A percentile compares a stretch with the other conserved stretches of the same genome.
Conservation (phyloP, 2,797 vertebrate species). For the Peromyscus nudipes region DNA sequence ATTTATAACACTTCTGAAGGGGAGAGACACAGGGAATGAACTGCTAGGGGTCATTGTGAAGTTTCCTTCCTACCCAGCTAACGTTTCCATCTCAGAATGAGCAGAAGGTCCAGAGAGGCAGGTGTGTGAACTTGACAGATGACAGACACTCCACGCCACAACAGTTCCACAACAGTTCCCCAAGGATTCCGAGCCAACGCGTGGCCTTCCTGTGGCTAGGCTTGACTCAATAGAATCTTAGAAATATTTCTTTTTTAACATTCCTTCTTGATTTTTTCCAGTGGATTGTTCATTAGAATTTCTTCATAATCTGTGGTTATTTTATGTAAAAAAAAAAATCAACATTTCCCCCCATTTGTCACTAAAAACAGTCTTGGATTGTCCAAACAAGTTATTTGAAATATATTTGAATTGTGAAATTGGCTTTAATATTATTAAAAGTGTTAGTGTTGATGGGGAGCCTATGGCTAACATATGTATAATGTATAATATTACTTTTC, state of each 20-base stretch:
- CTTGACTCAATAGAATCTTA: neutral
- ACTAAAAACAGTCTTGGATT: neutral
- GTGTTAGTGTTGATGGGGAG: neutral
- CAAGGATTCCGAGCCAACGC: neutral
- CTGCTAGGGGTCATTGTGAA: neutral
- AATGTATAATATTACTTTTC: too few species aligned
- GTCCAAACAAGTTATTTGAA: neutral
- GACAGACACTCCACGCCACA: neutral
- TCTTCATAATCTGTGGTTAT: constrained; percentile 21
- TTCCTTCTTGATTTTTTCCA: neutral
- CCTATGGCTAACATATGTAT: neutral
- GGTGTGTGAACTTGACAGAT: neutral
- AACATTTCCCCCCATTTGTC: neutral
- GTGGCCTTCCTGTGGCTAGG: neutral
- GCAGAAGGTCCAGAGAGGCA: neutral
- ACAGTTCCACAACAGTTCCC: neutral
- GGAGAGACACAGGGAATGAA: neutral
- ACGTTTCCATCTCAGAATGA: neutral
- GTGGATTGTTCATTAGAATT: neutral
- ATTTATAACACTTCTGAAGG: neutral
- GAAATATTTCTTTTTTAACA: neutral
- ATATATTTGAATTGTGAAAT: constrained; percentile 29
- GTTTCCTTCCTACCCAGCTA: neutral
- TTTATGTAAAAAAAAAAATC: neutral
- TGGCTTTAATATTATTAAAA: constrained; percentile 47